Evolutionary conservation across 2,797 vertebrate species (phyloP), one percentile per base, ranked within the genome.

Genomic region (Falco naumanni): DNA sequence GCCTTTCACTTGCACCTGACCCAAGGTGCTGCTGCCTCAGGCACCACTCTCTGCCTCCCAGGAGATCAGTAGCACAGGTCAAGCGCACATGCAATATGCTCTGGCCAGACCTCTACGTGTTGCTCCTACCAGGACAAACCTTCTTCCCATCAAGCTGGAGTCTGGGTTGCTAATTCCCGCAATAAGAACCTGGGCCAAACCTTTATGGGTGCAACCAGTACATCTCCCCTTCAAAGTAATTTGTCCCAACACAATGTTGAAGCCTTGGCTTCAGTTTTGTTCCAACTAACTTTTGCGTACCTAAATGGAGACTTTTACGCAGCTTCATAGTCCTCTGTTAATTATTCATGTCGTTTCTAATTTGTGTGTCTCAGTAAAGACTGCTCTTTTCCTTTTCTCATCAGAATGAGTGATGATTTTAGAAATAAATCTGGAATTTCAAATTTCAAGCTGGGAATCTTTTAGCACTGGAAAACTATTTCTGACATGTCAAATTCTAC

Each of bases 51-150:
- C 21, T 47, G 51, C 63, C 64, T 53, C 51, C 47, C 9, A 18
- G 72, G 33, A 64, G 83, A 69, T 10, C 85, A 53, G 93, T 6
- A 91, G 87, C 68, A 57, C 29, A 54, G 41, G 60, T 29, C 53
- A 50, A 50, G 57, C 7, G 0, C 86, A 10, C 1, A 0, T 13
- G 37, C 0, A 6, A 3, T 24, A 4, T 39, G 59, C 31, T 85
- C 66, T 29, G 28, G 15, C 28, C 78, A 89, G 66, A 16, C 13
- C 66, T 54, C 41, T 71, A 4, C 5, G n/a, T 50, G 25, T 15
- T 74, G 47, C 57, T 87, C n/a, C 50, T 13, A 0, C 21, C 1
- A 6, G 65, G 39, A 51, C 10, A 80, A 95, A 64, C 24, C 48
- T 60, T 24, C 63, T 51, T 64, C 61, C 37, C 53, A 8, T 1